These are phyloP conservation scores for Chinchilla lanigera DNA, from an alignment of 2,113 vertebrate species.

Conservation along the genomic window DNA sequence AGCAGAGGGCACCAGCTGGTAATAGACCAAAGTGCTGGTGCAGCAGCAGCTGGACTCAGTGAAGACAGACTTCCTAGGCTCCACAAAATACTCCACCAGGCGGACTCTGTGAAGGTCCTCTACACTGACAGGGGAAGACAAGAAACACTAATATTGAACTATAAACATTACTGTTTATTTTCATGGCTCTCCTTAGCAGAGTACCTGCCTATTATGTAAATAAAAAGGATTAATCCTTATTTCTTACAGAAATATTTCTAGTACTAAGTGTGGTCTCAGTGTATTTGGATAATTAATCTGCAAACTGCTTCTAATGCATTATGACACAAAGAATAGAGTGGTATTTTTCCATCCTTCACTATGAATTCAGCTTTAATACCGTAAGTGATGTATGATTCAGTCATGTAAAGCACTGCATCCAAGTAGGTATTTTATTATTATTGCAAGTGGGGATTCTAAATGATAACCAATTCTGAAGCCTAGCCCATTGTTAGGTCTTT, in stretches of 20 bases:
- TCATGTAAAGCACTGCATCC: constrained; percentile 18
- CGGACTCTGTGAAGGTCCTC: not conserved
- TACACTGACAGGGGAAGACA: not conserved
- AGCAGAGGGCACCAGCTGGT: constrained; percentile 41
- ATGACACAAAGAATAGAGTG: not conserved
- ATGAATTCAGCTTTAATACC: not conserved
- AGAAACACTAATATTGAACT: not conserved
- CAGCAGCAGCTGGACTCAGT: not conserved
- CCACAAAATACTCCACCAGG: not conserved
- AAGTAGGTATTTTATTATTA: not conserved
- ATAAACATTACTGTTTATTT: not conserved
- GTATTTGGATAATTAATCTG: not conserved
- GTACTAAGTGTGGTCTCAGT: not conserved
- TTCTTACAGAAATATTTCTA: constrained; percentile 32
- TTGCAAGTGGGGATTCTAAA: not conserved
- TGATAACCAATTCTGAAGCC: not conserved
- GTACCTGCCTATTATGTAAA: not conserved
- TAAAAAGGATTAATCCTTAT: not conserved
- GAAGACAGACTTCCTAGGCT: not conserved
- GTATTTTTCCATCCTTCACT: constrained; percentile 4
- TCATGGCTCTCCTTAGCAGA: not conserved
- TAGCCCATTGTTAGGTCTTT: not conserved
- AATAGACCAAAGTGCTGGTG: not conserved
- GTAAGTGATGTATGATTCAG: not conserved
- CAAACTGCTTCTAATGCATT: not conserved